Evolutionary conservation across 2,888 invertebrate genomes (phyloP).

Genomic region (Linnaemya vulpina): DNA sequence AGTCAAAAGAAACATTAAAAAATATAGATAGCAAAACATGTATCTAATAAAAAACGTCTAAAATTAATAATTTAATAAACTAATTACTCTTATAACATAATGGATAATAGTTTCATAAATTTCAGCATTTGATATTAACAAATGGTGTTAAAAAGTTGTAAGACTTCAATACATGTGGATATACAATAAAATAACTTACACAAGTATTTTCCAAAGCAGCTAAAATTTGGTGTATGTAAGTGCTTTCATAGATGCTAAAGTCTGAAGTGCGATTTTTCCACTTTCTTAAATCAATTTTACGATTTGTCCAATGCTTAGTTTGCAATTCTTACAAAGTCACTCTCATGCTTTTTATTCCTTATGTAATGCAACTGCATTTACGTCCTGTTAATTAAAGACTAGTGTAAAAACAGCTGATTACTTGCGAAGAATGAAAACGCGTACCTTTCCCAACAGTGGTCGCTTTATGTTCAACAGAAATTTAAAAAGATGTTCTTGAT

Average conservation of each 20-base stretch:
- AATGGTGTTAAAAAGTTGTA: no score
- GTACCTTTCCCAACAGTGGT: conserved; percentile 57
- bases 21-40: not conserved
- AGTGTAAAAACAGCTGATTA: conserved; percentile 60
- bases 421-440: conserved; percentile 3
- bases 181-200: no score
- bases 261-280: no score
- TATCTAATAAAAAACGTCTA: not conserved
- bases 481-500: not conserved
- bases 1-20: not conserved
- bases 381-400: not conserved
- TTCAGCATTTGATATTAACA: not conserved
- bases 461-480: conserved; percentile 12
- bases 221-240: no score
- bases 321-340: not conserved
- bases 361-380: conserved; percentile 23
- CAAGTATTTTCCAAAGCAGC: no score
- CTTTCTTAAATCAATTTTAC: no score
- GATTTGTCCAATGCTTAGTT: not conserved
- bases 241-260: no score
- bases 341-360: not conserved
- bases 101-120: not conserved
- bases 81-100: not conserved
- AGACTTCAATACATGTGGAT: no score
- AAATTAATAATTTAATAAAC: not conserved